phyloP scores from a whole-genome alignment of 2,113 vertebrate species.

The Leptosomus discolor region DNA sequence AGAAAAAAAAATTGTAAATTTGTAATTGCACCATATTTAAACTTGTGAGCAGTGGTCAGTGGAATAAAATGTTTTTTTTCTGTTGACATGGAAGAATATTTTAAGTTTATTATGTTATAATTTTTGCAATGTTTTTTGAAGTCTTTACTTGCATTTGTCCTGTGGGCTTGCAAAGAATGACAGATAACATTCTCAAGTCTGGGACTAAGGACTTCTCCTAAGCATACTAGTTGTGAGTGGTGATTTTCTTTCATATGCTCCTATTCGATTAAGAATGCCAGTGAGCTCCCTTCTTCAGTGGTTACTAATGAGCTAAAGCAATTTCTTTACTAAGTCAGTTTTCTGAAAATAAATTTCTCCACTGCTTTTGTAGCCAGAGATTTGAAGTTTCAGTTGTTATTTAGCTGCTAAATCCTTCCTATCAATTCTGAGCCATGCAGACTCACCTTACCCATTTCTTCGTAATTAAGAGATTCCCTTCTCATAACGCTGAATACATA shows the following conservation, averaged over 20 bases:
- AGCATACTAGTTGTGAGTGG: neutral
- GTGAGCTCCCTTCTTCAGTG: neutral
- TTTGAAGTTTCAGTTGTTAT: neutral
- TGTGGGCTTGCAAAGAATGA: neutral
- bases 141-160: neutral
- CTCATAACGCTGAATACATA: neutral
- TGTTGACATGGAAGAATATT: neutral
- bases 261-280: neutral
- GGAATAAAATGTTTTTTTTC: neutral
- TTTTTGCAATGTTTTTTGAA: neutral
- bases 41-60: rapidly evolving
- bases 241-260: neutral
- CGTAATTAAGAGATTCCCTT: neutral
- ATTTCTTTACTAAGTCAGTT: neutral
- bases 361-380: neutral
- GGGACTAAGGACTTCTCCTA: neutral
- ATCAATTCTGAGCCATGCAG: neutral
- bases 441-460: neutral
- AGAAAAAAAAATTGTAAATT: neutral
- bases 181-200: neutral
- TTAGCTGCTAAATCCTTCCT: neutral
- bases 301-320: neutral
- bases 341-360: neutral
- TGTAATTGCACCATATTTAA: neutral
- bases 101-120: neutral